A percentile compares a stretch with the other conserved stretches of the same genome.
Evolutionary conservation across 2,888 invertebrate genomes (phyloP).

Genomic region (Biston betularia): DNA sequence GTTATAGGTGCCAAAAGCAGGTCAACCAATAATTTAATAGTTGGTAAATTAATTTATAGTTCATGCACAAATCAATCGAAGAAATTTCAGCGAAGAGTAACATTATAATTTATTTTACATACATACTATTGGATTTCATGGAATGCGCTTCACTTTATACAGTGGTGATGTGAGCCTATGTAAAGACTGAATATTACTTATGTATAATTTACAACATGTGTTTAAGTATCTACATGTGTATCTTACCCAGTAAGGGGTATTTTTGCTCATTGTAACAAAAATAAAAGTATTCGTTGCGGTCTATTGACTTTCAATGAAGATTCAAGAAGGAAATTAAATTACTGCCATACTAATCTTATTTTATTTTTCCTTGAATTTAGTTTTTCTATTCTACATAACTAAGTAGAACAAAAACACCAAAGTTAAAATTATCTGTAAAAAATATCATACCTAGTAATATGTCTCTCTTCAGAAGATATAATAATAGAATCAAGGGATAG

Average conservation of each 20-base stretch:
- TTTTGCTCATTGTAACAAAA: conserved; percentile 79
- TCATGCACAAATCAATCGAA: conserved; percentile 21
- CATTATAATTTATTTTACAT: conserved; percentile 33
- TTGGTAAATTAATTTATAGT: conserved; percentile 14
- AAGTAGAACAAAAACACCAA: too few species aligned
- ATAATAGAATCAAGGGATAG: too few species aligned
- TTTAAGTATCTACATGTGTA: conserved; percentile 46
- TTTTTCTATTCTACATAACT: background rate
- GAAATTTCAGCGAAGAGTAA: background rate
- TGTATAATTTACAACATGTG: conserved; percentile 68
- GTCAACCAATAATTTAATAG: conserved; percentile 18
- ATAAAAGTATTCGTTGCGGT: conserved; percentile 71
- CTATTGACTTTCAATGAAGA: conserved; percentile 74
- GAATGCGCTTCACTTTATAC: conserved; percentile 48
- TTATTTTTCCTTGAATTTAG: conserved; percentile 28
- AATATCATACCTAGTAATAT: too few species aligned
- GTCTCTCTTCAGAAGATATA: too few species aligned
- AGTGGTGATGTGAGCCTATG: conserved; percentile 70
- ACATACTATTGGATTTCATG: conserved; percentile 61
- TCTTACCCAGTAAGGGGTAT: conserved; percentile 47
- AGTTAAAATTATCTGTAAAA: too few species aligned
- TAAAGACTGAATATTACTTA: conserved; percentile 79
- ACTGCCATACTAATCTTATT: conserved; percentile 48
- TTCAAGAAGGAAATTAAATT: conserved; percentile 63
- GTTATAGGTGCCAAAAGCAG: conserved; percentile 51